These are phyloP conservation scores for Crocallis elinguaria DNA, from an alignment of 2,888 invertebrate genomes.

Conservation along the genomic window DNA sequence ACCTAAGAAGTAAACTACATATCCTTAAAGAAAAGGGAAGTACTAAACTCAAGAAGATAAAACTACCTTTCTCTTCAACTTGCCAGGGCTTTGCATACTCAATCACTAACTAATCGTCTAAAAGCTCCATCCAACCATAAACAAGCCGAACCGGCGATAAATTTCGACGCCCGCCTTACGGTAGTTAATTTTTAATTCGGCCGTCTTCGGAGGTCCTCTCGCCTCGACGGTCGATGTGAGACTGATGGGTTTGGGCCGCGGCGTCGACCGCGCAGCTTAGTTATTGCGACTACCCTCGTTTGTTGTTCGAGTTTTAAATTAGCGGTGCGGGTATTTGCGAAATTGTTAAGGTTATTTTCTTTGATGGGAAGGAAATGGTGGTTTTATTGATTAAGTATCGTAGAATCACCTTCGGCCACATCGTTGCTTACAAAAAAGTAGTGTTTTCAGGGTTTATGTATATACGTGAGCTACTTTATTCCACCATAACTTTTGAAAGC, in stretches of 20 bases:
- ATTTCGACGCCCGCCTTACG: constrained; percentile 61
- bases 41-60: constrained; percentile 2
- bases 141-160: constrained; percentile 69
- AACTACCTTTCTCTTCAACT: constrained; percentile 9
- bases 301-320: constrained; percentile 75
- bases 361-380: constrained; percentile 34
- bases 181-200: constrained; percentile 77
- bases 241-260: constrained; percentile 69
- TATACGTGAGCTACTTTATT: too few relatives aligned
- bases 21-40: not conserved
- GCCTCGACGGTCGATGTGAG: constrained; percentile 67
- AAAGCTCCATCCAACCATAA: constrained; percentile 65
- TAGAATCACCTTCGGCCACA: too few relatives aligned
- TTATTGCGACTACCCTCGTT: constrained; percentile 80
- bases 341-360: constrained; percentile 48
- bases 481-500: too few relatives aligned
- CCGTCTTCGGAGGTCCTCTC: constrained; percentile 63
- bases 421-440: too few relatives aligned
- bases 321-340: constrained; percentile 50
- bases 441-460: too few relatives aligned
- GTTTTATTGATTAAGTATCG: constrained; percentile 5
- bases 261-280: constrained; percentile 72
- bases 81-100: constrained; percentile 39
- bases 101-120: constrained; percentile 67
- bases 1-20: too few relatives aligned